Evolutionary conservation across 2,888 invertebrate species (phyloP), one percentile per base, ranked within the genome.

Genomic region (Cerceris rybyensis): DNA sequence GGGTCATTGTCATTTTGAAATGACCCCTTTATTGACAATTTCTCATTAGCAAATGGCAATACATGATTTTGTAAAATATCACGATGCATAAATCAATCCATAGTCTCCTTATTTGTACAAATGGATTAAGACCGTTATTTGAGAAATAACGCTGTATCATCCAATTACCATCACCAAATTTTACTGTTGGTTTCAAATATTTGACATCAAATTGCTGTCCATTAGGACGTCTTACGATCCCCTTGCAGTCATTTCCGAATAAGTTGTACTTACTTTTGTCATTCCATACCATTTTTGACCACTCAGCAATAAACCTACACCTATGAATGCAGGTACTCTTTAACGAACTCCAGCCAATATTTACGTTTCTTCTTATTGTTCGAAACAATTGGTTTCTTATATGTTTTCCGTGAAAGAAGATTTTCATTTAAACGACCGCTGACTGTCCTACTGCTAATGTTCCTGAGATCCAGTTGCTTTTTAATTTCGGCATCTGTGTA

Each of bases 91-190:
- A 57, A 57, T 41, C 49, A 49, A 17, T 58, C 50, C 13, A 63
- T 55, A 16, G 17, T 59, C 49, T 58, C 46, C 46, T 61, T 61
- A 55, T 55, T 67, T 60, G n/a, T 8, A 43, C 14, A 49, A 63
- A 50, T n/a, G 41, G 50, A 39, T 42, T 42, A 63, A 17, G 28
- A n/a, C 41, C 46, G n/a, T 70, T 41, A 50, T 11, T n/a, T 17
- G 42, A 59, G 28, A 59, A 71, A 54, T 28, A 59, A 11, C 7
- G 43, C 14, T 5, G 54, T 13, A 64, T 14, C 14, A 58, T 70
- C 7, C 50, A 9, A 58, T 73, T 68, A 28, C 63, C 50, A 6
- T 59, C 57, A 49, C 63, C 43, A 68, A 73, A 63, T 57, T 73
- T 68, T 49, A 73, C 49, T 41, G 61, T 67, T 28, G 55, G 39